Conservation (phyloP, 2,888 invertebrate species). For the Charanyca ferruginea region DNA sequence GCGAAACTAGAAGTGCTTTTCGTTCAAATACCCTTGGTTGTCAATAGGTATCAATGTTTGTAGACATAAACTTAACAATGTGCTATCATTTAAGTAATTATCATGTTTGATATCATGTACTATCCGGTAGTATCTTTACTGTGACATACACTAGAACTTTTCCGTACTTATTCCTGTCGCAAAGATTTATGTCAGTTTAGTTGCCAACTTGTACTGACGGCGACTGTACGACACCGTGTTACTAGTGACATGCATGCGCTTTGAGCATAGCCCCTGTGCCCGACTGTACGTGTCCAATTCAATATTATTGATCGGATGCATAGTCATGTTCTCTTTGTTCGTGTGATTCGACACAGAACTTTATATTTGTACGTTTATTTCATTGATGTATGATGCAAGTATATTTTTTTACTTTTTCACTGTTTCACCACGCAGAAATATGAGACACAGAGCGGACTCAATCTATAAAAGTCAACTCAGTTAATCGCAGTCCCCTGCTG, state of each 20-base stretch:
- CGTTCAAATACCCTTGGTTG: too few species aligned
- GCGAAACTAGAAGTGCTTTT: too few species aligned
- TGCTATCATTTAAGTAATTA: too few species aligned
- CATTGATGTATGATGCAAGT: neutral
- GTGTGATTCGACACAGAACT: neutral
- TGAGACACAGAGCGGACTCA: too few species aligned
- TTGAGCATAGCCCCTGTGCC: constrained; percentile 3
- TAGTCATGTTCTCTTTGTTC: constrained; percentile 5
- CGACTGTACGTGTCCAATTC: constrained; percentile 15
- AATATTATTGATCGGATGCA: neutral
- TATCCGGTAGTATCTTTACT: neutral
- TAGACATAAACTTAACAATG: too few species aligned
- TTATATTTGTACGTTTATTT: neutral
- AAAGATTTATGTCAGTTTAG: constrained; percentile 15
- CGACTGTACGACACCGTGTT: constrained; percentile 30
- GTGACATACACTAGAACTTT: neutral
- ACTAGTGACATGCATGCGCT: constrained; percentile 6
- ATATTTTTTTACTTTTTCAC: neutral
- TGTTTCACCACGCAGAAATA: too few species aligned
- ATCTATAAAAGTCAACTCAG: too few species aligned
- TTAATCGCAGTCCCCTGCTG: too few species aligned
- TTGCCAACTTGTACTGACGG: constrained; percentile 26
- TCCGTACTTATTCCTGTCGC: constrained; percentile 5
- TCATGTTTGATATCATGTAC: too few species aligned
- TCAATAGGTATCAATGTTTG: too few species aligned